phyloP scores from a whole-genome alignment of 2,797 vertebrate genomes.

The Lutjanus argentimaculatus region DNA sequence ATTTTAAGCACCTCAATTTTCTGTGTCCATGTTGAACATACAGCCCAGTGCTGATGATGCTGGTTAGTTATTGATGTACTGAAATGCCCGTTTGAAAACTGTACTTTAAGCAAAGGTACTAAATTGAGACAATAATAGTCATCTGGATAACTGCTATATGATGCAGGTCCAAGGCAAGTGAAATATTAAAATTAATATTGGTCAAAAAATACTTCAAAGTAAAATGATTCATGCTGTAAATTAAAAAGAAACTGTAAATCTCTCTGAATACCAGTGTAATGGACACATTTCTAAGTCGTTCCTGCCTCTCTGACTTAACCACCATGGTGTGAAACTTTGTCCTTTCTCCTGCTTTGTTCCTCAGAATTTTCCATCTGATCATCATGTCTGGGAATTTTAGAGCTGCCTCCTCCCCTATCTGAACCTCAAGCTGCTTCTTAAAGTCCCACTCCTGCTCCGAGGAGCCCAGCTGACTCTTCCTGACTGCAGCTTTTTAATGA shows the following conservation, averaged over 20 bases:
- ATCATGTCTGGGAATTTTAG: constrained; percentile 32
- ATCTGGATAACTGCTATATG: neutral
- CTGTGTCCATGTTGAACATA: too few relatives aligned
- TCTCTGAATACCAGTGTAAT: neutral
- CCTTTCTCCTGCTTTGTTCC: constrained; percentile 41
- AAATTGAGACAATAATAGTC: too few relatives aligned
- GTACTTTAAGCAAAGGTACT: neutral
- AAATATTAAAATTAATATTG: too few relatives aligned
- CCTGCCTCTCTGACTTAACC: constrained; percentile 10
- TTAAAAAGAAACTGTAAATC: neutral
- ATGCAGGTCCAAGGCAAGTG: too few relatives aligned
- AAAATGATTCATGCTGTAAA: neutral
- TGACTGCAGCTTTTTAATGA: constrained; percentile 56
- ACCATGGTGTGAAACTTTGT: constrained; percentile 29
- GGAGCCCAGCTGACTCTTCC: constrained; percentile 20
- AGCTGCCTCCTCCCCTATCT: constrained; percentile 37
- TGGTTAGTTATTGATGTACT: neutral
- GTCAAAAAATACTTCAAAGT: neutral
- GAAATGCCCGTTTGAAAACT: neutral
- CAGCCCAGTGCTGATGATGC: too few relatives aligned
- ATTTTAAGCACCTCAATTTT: too few relatives aligned
- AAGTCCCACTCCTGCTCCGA: constrained; percentile 46
- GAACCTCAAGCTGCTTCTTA: constrained; percentile 51
- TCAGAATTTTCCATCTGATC: constrained; percentile 32
- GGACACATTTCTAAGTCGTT: neutral